phyloP scores from a whole-genome alignment of 2,888 invertebrate genomes.

The Galeopsomyia nigrocyanea region DNA sequence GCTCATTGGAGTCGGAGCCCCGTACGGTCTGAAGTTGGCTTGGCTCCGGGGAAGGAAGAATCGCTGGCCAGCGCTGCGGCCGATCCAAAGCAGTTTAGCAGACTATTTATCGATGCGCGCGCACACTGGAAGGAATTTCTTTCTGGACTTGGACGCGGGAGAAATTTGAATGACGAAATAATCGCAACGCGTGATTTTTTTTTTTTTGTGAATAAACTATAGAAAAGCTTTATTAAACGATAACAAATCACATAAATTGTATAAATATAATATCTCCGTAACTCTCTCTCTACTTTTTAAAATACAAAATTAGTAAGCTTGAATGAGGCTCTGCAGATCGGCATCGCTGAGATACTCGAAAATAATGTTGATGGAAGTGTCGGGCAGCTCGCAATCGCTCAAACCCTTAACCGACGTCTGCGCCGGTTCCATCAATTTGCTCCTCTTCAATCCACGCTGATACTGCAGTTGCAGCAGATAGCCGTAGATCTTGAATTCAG shows the following conservation, averaged over 20 bases:
- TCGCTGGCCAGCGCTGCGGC: too few species aligned
- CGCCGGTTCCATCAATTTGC: neutral
- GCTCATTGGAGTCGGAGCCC: too few species aligned
- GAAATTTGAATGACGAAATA: too few species aligned
- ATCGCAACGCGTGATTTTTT: slow-evolving; percentile 64
- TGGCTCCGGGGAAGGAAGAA: too few species aligned
- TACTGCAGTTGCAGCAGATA: slow-evolving; percentile 18
- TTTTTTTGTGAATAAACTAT: neutral
- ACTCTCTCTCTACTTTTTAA: too few species aligned
- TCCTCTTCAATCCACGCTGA: neutral
- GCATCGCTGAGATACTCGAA: slow-evolving; percentile 9
- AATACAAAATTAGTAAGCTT: too few species aligned
- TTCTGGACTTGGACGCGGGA: too few species aligned
- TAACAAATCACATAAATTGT: neutral
- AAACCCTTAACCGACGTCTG: slow-evolving; percentile 1
- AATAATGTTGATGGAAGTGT: slow-evolving; percentile 8
- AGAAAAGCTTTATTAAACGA: too few species aligned
- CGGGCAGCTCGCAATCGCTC: neutral
- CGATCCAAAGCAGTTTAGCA: too few species aligned
- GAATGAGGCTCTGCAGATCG: neutral
- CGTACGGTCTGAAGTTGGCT: too few species aligned
- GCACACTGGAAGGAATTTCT: too few species aligned
- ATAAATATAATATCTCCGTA: neutral
- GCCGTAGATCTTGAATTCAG: slow-evolving; percentile 6
- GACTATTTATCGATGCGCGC: too few species aligned